Evolutionary conservation across 2,113 vertebrate genomes (phyloP).

Genomic region (Ploceus nigricollis): DNA sequence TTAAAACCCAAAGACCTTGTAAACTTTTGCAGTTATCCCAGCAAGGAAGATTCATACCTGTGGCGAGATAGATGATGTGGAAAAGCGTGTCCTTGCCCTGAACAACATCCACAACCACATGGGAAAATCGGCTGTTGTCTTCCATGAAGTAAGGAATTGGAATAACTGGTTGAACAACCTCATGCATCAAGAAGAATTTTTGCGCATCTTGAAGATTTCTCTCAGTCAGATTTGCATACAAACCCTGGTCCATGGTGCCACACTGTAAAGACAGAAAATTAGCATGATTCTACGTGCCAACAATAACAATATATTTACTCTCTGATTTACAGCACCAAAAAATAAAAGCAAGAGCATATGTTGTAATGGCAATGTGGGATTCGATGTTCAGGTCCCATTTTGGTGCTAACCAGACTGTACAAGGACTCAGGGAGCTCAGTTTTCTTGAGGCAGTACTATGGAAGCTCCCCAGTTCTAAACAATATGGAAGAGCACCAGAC

Average conservation of each 20-base stretch:
- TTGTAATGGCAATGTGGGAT: not conserved
- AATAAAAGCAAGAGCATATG: not conserved
- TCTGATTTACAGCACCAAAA: not conserved
- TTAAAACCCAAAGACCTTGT: not conserved
- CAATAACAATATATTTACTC: not conserved
- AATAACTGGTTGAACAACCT: constrained; percentile 89
- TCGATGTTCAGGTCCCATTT: not conserved
- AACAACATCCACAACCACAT: constrained; percentile 92
- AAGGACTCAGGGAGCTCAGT: not conserved
- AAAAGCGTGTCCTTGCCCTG: constrained; percentile 88
- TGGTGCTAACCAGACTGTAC: not conserved
- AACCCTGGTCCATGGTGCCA: constrained; percentile 91
- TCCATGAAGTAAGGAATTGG: constrained; percentile 92
- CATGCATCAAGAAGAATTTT: constrained; percentile 95
- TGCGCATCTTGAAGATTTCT: constrained; percentile 96
- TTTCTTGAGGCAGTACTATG: not conserved
- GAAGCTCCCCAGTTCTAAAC: not conserved
- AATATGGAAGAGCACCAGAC: not conserved
- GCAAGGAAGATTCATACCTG: constrained; percentile 74
- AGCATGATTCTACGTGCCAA: not conserved
- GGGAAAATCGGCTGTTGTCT: constrained; percentile 92
- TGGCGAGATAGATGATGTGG: constrained; percentile 94
- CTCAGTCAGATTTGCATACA: constrained; percentile 90
- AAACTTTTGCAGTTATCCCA: not conserved
- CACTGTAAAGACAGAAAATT: constrained; percentile 77